phyloP scores from a whole-genome alignment of 2,797 vertebrate genomes.

The Takifugu ocellatus region DNA sequence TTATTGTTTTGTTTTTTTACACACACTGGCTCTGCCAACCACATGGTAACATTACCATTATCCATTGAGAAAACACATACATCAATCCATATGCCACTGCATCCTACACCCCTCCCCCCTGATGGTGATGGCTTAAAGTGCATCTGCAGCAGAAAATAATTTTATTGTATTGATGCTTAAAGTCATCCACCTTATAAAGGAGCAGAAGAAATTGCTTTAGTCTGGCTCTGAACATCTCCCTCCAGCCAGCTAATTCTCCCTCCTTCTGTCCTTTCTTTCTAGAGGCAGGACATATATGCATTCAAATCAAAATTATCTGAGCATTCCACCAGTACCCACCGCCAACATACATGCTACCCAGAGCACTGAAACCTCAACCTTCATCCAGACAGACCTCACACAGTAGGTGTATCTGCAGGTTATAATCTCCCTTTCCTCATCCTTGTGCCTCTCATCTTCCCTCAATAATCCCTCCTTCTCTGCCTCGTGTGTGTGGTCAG shows the following conservation, averaged over 20 bases:
- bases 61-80: conserved; percentile 24
- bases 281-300: conserved; percentile 28
- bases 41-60: conserved; percentile 23
- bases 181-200: conserved; percentile 46
- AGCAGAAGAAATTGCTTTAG: conserved; percentile 46
- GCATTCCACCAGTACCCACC: conserved; percentile 18
- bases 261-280: neutral
- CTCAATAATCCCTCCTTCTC: conserved; percentile 31
- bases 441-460: neutral
- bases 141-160: conserved; percentile 22
- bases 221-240: conserved; percentile 6
- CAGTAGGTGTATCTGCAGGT: conserved; percentile 16
- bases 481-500: conserved; percentile 7
- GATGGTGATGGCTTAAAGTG: conserved; percentile 19
- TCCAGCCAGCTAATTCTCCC: neutral
- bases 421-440: conserved; percentile 17
- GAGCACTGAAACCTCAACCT: conserved; percentile 21
- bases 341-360: conserved; percentile 22
- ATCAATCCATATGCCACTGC: conserved; percentile 35
- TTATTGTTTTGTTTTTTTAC: too few relatives aligned
- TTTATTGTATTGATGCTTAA: conserved; percentile 25
- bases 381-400: neutral
- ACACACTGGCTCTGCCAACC: conserved; percentile 9
- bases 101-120: conserved; percentile 13
- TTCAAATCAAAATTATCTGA: conserved; percentile 44